Base-by-base conservation (phyloP, 30 jellyfish, hydroid and myxozoan species). In the Clytia hemisphaerica region DNA sequence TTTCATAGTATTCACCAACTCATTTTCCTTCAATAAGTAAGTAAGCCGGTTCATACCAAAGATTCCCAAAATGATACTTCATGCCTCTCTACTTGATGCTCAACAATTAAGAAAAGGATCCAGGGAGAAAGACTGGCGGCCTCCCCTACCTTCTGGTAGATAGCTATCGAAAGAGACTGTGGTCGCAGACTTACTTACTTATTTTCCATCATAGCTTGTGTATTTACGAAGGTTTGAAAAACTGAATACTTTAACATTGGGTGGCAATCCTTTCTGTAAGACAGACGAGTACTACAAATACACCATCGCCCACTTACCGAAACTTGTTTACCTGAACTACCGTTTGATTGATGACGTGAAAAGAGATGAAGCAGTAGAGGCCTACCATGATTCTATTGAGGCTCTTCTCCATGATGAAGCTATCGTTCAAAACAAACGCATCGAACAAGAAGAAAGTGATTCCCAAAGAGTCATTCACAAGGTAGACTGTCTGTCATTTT, bases 221-320 rank as follows among this genome's bases (percentile, higher is more conserved):
- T 85, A 85, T 45, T 58, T 85, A 16, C 80, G 96, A 24, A 77
- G 55, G 37, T 85, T 85, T 76, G 66, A 77, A 44, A 51, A 47
- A 4, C 55, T 85, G 27, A 85, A 78, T 57, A 71, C 96, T 27
- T 63, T 85, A 46, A 85, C 71, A 71, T 72, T 85, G 44, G 77
- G 72, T 70, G 96, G 96, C 5, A 85, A 85, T 54, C 96, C 96
- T 2, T 32, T 85, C 34, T 77, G 93, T 76, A 82, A 78, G 61
- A 78, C 72, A 64, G 83, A 74, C 30, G 80, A 78, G 21, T 85
- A 85, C 65, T 75, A 54, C 48, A 79, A 91, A 35, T 85, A 79
- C 45, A 65, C 84, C 57, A 54, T 78, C 4, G 82, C 96, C 38
- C 93, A 85, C 44, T 76, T 85, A 21, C 96, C 96, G 44, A 37